phyloP scores from a whole-genome alignment of 2,113 vertebrate genomes.

The Microtus oregoni region DNA sequence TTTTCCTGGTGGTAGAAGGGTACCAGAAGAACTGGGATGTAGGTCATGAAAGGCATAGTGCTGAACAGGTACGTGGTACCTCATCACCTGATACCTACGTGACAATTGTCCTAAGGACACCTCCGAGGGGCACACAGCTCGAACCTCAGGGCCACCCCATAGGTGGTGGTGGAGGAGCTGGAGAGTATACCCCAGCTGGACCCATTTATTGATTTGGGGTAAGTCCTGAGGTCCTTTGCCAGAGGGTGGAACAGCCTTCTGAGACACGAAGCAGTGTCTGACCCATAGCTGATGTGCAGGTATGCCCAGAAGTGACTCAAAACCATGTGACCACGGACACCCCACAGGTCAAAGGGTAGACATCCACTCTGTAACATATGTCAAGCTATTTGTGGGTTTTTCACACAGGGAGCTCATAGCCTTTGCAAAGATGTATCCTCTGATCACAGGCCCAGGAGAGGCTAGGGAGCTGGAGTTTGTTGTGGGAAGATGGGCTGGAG shows the following conservation, averaged over 20 bases:
- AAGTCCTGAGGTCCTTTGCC: background rate
- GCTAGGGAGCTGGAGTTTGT: background rate
- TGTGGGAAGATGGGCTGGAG: background rate
- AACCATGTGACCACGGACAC: background rate
- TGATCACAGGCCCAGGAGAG: background rate
- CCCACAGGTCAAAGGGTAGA: background rate
- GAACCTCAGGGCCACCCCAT: background rate
- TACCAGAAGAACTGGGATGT: no score
- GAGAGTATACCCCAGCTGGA: background rate
- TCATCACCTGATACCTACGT: fast-evolving
- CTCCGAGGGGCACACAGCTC: background rate
- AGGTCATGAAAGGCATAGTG: background rate
- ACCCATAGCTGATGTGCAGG: background rate
- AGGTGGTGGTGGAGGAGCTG: background rate
- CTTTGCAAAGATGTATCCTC: background rate
- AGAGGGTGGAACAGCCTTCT: background rate
- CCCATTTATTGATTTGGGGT: fast-evolving
- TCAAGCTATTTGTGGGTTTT: background rate
- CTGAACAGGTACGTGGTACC: no score
- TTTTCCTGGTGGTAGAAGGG: background rate
- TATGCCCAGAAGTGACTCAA: background rate
- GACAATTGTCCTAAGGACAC: fast-evolving
- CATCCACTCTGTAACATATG: no score
- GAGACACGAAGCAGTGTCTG: background rate
- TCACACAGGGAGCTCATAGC: background rate